phyloP scores from a whole-genome alignment of 2,113 vertebrate genomes.

The Orycteropus afer region DNA sequence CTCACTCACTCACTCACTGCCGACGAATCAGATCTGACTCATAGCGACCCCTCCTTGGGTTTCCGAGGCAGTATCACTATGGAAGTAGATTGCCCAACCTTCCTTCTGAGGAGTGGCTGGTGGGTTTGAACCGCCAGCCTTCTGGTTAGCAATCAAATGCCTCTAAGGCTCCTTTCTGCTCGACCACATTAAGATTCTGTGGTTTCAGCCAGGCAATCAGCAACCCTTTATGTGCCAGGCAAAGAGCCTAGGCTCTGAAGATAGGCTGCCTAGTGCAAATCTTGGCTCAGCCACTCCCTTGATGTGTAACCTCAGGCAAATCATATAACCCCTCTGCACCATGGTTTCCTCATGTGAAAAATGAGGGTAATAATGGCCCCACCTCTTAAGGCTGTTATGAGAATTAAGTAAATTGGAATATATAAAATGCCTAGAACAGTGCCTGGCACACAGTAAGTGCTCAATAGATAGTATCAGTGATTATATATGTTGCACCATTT shows the following conservation, averaged over 20 bases:
- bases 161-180: background rate
- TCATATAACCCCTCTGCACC: background rate
- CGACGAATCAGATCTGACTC: no score
- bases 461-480: background rate
- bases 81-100: no score
- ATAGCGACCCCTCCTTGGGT: no score
- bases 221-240: background rate
- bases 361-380: background rate
- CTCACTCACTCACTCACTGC: no score
- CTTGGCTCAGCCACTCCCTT: background rate
- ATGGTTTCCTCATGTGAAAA: constrained; percentile 33
- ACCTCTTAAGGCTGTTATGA: background rate
- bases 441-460: background rate
- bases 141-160: no score
- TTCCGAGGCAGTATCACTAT: no score
- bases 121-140: no score
- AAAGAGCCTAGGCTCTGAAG: background rate
- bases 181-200: background rate
- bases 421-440: background rate
- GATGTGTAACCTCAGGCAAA: background rate
- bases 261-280: background rate
- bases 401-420: background rate
- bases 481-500: background rate
- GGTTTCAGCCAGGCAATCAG: background rate
- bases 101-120: no score